Percentiles rank a stretch among this genome's conserved stretches.
phyloP scores from a whole-genome alignment of 2,797 vertebrate genomes.

The Lutjanus campechanus region DNA sequence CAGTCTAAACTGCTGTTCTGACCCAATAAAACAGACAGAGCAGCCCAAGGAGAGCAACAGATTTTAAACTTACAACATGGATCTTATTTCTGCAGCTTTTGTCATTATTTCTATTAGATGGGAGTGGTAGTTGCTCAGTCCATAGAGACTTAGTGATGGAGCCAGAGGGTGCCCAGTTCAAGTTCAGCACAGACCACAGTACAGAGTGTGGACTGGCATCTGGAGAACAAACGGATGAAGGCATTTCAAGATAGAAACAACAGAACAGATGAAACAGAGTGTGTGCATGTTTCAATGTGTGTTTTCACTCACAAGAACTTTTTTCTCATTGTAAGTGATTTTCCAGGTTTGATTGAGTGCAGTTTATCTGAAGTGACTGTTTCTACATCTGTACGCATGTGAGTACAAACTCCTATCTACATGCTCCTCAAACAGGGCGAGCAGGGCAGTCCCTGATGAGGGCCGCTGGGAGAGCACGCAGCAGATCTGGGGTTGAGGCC shows the following conservation, averaged over 20 bases:
- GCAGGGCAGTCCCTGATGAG: slow-evolving; percentile 64
- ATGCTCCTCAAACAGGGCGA: slow-evolving; percentile 35
- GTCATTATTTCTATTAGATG: background rate
- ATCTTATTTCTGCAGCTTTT: background rate
- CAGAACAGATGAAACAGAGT: background rate
- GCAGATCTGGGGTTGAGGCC: slow-evolving; percentile 56
- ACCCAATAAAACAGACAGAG: background rate
- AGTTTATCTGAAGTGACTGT: slow-evolving; percentile 19
- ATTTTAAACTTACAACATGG: background rate
- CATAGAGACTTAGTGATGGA: no score
- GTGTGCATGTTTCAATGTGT: background rate
- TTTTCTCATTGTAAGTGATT: background rate
- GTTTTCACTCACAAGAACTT: background rate
- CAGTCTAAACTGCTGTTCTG: background rate
- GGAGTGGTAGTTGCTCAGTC: no score
- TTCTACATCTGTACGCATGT: slow-evolving; percentile 19
- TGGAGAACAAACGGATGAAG: background rate
- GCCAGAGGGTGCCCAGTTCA: no score
- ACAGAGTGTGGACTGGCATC: no score
- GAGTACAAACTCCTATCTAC: slow-evolving; percentile 35
- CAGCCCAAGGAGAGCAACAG: background rate
- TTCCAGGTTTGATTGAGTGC: slow-evolving; percentile 9
- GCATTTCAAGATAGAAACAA: background rate
- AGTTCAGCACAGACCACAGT: no score
- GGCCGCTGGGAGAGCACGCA: slow-evolving; percentile 62